Conservation (phyloP, 2,888 invertebrate species). For the Thyatira batis region DNA sequence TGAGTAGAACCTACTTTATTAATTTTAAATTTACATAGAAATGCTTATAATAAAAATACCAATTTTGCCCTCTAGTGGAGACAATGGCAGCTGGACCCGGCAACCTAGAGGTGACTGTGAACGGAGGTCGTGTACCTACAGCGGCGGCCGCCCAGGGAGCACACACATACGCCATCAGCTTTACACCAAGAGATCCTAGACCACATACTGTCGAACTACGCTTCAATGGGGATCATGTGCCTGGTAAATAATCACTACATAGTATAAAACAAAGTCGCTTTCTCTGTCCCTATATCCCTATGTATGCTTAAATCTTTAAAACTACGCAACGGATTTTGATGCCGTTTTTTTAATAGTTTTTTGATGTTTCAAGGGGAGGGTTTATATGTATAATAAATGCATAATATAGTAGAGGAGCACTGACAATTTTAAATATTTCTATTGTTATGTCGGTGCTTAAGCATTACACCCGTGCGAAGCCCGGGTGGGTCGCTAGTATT, state of each 20-base stretch:
- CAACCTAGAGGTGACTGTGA: slow-evolving; percentile 98
- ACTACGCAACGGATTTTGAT: too few species aligned
- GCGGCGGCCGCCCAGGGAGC: slow-evolving; percentile 98
- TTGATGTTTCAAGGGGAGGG: too few species aligned
- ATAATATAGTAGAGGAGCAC: too few species aligned
- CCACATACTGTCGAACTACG: slow-evolving; percentile 96
- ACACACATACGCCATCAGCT: slow-evolving; percentile 97
- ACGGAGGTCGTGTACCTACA: slow-evolving; percentile 97
- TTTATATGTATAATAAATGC: too few species aligned
- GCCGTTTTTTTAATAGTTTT: too few species aligned
- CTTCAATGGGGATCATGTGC: slow-evolving; percentile 98
- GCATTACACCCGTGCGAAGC: too few species aligned
- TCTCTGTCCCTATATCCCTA: too few species aligned
- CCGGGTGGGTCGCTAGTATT: too few species aligned
- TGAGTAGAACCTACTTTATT: slow-evolving; percentile 47
- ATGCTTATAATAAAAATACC: not conserved
- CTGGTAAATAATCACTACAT: slow-evolving; percentile 84
- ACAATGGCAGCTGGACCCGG: slow-evolving; percentile 99
- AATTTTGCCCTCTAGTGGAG: slow-evolving; percentile 85
- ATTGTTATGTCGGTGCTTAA: too few species aligned
- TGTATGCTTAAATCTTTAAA: too few species aligned
- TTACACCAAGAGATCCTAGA: slow-evolving; percentile 95
- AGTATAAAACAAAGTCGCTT: not conserved
- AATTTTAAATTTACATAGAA: not conserved
- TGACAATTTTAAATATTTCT: too few species aligned